Conservation (phyloP, 2,888 invertebrate genomes). For the Sinopyrophorus schimmeli region DNA sequence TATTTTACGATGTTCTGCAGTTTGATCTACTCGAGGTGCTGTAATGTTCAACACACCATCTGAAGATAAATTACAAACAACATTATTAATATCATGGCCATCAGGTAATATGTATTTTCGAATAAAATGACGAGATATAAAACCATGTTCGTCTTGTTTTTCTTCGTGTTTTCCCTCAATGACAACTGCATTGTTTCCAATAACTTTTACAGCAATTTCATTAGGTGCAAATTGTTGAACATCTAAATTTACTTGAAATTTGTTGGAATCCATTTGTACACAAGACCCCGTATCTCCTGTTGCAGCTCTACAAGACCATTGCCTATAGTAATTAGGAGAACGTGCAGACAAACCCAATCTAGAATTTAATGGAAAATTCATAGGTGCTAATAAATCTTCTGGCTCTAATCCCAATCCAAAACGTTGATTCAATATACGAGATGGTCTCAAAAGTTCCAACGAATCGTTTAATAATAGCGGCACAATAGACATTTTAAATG, state of each 20-base stretch:
- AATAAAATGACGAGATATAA: conserved; percentile 73
- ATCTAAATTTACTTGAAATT: conserved; percentile 71
- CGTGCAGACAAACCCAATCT: background rate
- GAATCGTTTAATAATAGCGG: too few species aligned
- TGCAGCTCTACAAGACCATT: conserved; percentile 58
- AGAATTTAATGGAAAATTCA: conserved; percentile 20
- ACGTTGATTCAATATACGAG: conserved; percentile 59
- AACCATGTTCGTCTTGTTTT: conserved; percentile 73
- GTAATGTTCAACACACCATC: conserved; percentile 72
- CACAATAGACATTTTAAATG: too few species aligned
- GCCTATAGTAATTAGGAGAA: conserved; percentile 51
- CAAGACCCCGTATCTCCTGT: conserved; percentile 60
- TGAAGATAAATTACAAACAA: conserved; percentile 73
- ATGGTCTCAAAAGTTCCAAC: conserved; percentile 47
- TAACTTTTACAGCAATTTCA: conserved; percentile 76
- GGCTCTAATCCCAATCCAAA: conserved; percentile 59
- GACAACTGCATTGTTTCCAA: conserved; percentile 63
- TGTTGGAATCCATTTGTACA: conserved; percentile 64
- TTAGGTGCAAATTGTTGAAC: conserved; percentile 76
- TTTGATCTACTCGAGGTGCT: conserved; percentile 60
- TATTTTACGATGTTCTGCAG: conserved; percentile 53
- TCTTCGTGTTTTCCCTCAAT: conserved; percentile 81
- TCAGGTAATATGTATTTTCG: conserved; percentile 73
- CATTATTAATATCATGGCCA: conserved; percentile 70
- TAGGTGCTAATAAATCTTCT: conserved; percentile 55